Evolutionary conservation across 2,113 vertebrate species (phyloP).

Genomic region (Mola mola): DNA sequence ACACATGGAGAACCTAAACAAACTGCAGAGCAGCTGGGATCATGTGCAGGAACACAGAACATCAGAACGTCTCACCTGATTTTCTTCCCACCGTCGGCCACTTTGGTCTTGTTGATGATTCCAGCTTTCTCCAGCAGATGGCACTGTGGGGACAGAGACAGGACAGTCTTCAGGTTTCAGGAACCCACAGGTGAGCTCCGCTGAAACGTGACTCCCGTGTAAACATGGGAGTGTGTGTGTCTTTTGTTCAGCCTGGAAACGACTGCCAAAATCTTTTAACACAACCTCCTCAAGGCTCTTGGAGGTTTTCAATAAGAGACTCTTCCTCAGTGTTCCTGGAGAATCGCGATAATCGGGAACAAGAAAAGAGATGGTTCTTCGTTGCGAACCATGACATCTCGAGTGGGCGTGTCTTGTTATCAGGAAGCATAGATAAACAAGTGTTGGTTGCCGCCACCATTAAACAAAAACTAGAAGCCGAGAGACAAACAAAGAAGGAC

Average conservation of each 20-base stretch:
- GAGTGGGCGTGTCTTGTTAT: too few species aligned
- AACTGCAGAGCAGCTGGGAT: not conserved
- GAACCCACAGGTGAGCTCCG: slow-evolving; percentile 9
- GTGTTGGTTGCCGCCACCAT: too few species aligned
- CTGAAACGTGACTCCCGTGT: slow-evolving; percentile 31
- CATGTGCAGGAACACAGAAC: too few species aligned
- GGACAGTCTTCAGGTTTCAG: slow-evolving; percentile 12
- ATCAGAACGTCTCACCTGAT: slow-evolving; percentile 87
- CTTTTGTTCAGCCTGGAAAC: not conserved
- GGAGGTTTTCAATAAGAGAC: too few species aligned
- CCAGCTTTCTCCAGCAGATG: slow-evolving; percentile 91
- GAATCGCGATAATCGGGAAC: too few species aligned
- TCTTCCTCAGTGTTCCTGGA: too few species aligned
- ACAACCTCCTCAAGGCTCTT: not conserved
- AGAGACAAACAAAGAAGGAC: too few species aligned
- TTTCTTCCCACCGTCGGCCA: slow-evolving; percentile 86
- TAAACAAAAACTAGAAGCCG: too few species aligned
- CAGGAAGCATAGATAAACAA: too few species aligned
- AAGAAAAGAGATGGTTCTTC: too few species aligned
- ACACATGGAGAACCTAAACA: not conserved
- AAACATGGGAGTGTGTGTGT: slow-evolving; percentile 45
- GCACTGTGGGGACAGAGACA: slow-evolving; percentile 49
- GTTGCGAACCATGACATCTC: too few species aligned
- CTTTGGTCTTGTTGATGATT: slow-evolving; percentile 90
- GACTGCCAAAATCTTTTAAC: too few species aligned